Base-by-base conservation (phyloP, 1,140 invertebrate genomes). In the Bilobella aurantiaca region DNA sequence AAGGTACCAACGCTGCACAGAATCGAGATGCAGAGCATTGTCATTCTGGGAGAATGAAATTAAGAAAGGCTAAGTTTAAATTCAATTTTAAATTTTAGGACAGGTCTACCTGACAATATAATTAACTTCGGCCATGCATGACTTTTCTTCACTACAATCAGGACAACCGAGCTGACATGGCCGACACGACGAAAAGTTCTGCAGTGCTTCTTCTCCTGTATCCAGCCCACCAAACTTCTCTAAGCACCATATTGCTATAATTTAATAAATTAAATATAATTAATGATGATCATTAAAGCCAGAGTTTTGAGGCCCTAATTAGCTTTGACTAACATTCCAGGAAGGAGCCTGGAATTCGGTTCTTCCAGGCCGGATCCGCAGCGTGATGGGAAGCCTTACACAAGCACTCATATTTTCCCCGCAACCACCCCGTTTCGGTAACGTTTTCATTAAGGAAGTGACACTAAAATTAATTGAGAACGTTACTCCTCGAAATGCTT, bases 11-110 rank as follows among this genome's bases (percentile, higher is more conserved):
- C 79, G 14, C 87, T 88, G 75, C 91, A 92, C 68, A 85, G 82
- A 65, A 87, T 82, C n/a, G 90, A 90, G 72, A 94, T 85, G 21
- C 85, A 82, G 46, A 95, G 76, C 49, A 93, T 75, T 28, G 86
- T 83, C 78, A 91, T 86, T 78, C 91, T 89, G 77, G 31, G 76
- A 75, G 21, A 21, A 69, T 21, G 32, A 34, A 46, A 58, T 1
- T 28, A 21, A 29, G 18, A 62, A n/a, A n/a, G n/a, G 1, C 56
- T 21, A 63, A 63, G 18, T 37, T 58, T 49, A 56, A 34, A 66
- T 30, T 49, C 25, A 34, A 28, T 58, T 21, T 49, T 16, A 29
- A 60, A 3, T 62, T 31, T 23, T 23, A 59, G 12, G 42, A 30
- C 56, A 27, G 5, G 21, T 47, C 23, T 37, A 69, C 70, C 70